Percentiles rank a stretch among this genome's conserved stretches.
These are phyloP conservation scores for Cladopsammia gracilis DNA, from an alignment of 64 coral and sea anemone genomes.

Conservation along the genomic window DNA sequence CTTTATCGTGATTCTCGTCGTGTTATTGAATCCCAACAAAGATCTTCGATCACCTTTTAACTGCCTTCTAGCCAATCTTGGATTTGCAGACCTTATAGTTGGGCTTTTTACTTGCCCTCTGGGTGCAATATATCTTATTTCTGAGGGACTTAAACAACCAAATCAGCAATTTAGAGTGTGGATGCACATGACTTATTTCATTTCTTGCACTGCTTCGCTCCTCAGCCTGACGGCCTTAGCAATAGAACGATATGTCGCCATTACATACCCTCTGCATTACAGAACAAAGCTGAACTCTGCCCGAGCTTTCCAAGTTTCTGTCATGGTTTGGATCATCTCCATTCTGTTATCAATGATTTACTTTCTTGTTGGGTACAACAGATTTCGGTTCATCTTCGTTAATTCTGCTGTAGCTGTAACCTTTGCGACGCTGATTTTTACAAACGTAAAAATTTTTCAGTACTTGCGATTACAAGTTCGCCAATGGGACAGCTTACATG, in stretches of 20 bases:
- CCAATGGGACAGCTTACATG: slow-evolving; percentile 45
- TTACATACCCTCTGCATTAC: slow-evolving; percentile 55
- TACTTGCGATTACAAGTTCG: slow-evolving; percentile 34
- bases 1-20: slow-evolving; percentile 64
- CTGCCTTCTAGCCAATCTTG: slow-evolving; percentile 76
- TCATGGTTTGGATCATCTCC: slow-evolving; percentile 65
- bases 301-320: slow-evolving; percentile 15
- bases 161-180: background rate
- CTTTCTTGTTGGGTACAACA: slow-evolving; percentile 65
- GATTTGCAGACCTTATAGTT: slow-evolving; percentile 74
- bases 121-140: background rate
- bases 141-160: background rate
- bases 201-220: slow-evolving; percentile 79
- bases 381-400: slow-evolving; percentile 67
- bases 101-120: background rate
- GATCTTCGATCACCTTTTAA: slow-evolving; percentile 79
- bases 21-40: slow-evolving; percentile 66
- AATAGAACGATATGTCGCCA: slow-evolving; percentile 68
- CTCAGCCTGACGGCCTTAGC: slow-evolving; percentile 76
- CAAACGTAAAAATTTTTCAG: slow-evolving; percentile 62
- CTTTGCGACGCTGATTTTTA: slow-evolving; percentile 57
- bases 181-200: slow-evolving; percentile 73
- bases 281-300: slow-evolving; percentile 45
- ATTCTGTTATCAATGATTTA: slow-evolving; percentile 54
- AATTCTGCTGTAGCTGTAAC: slow-evolving; percentile 70